A percentile compares a stretch with the other conserved stretches of the same genome.
phyloP scores from a whole-genome alignment of 2,113 vertebrate genomes.

The Myocastor coypus region DNA sequence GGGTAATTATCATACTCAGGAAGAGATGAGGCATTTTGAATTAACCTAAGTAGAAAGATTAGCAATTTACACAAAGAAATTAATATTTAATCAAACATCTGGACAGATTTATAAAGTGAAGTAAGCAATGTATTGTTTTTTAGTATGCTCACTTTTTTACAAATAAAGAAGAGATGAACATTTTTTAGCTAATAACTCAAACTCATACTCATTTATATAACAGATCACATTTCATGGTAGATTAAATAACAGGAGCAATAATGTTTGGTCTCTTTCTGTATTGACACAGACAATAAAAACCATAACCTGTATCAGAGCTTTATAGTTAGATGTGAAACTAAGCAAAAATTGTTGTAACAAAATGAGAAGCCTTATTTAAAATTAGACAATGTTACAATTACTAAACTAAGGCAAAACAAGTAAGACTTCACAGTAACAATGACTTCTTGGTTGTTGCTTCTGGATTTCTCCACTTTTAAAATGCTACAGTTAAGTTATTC shows the following conservation, averaged over 20 bases:
- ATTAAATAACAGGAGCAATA: neutral
- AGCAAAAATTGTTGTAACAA: neutral
- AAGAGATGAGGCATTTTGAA: neutral
- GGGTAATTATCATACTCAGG: neutral
- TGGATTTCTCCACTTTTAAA: neutral
- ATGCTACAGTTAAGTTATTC: neutral
- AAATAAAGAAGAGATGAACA: neutral
- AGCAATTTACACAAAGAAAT: neutral
- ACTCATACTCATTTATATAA: neutral
- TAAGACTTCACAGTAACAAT: neutral
- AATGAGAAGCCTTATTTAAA: neutral
- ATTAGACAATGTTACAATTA: neutral
- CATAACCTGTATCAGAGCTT: neutral
- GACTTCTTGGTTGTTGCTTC: neutral
- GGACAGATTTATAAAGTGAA: neutral
- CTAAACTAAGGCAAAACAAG: neutral
- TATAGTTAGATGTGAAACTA: neutral
- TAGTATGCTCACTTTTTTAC: neutral
- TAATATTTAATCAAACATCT: neutral
- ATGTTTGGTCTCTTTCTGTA: neutral
- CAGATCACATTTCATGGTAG: neutral
- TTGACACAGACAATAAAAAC: neutral
- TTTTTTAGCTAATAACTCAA: neutral
- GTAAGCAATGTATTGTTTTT: neutral
- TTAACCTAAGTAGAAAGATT: neutral